phyloP scores from a whole-genome alignment of 2,113 vertebrate species.

The Hippocampus zosterae region DNA sequence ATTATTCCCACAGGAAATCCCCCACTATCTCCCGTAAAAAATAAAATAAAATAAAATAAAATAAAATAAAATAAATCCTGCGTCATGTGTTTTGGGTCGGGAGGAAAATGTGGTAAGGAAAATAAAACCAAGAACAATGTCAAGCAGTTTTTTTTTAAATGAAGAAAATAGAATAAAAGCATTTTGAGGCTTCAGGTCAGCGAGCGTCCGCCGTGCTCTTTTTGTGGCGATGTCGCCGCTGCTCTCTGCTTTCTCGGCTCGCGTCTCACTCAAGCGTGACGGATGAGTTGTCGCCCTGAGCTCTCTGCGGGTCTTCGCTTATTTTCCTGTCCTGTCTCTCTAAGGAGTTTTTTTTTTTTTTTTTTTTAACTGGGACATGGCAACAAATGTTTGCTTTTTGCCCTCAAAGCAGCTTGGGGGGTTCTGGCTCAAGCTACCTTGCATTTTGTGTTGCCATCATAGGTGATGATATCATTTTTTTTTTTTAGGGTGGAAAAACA shows the following conservation, averaged over 20 bases:
- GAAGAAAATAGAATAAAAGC: too few relatives aligned
- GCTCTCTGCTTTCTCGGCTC: conserved; percentile 22
- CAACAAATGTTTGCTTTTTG: neutral
- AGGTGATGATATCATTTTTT: too few relatives aligned
- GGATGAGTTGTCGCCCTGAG: conserved; percentile 35
- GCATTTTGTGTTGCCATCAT: neutral
- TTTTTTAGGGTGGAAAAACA: neutral
- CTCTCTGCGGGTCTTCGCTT: conserved; percentile 5
- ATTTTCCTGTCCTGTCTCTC: conserved; percentile 8
- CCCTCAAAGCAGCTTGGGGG: neutral
- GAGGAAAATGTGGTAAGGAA: too few relatives aligned
- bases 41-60: too few relatives aligned
- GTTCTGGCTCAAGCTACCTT: neutral
- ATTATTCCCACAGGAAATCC: too few relatives aligned
- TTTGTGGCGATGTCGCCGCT: conserved; percentile 18
- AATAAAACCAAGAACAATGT: too few relatives aligned
- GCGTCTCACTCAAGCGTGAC: conserved; percentile 30
- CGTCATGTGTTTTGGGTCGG: too few relatives aligned
- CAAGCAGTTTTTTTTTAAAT: too few relatives aligned
- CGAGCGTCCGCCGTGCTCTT: neutral
- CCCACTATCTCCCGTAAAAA: too few relatives aligned
- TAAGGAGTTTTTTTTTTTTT: neutral
- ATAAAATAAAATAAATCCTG: too few relatives aligned
- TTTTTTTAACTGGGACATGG: neutral
- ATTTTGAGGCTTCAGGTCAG: too few relatives aligned